A percentile compares a stretch with the other conserved stretches of the same genome.
Evolutionary conservation across 2,797 vertebrate species (phyloP).

Genomic region (Bovichtus variegatus): DNA sequence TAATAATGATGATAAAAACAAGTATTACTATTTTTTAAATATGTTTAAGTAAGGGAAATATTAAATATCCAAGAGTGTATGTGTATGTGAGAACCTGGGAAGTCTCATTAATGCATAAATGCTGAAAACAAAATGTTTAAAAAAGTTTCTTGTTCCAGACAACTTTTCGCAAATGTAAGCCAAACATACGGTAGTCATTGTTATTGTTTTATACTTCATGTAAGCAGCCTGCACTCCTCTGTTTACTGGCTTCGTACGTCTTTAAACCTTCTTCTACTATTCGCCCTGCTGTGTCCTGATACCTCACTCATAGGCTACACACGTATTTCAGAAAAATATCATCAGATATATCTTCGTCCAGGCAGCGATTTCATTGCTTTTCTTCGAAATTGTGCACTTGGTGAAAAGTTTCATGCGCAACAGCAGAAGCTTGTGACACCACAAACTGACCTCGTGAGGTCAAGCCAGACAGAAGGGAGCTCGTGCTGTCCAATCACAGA

Average conservation of each 20-base stretch:
- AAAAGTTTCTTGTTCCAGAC: too few species aligned
- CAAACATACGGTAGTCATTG: neutral
- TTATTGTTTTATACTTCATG: neutral
- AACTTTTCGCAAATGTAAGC: neutral
- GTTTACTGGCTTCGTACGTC: neutral
- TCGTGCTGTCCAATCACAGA: slow-evolving; percentile 88
- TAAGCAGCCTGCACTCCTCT: neutral
- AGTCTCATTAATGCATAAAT: neutral
- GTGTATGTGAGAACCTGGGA: neutral
- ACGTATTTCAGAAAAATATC: neutral
- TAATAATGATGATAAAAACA: neutral
- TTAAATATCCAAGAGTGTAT: neutral
- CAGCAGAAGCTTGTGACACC: slow-evolving; percentile 62
- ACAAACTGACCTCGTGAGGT: slow-evolving; percentile 80
- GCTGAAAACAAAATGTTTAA: neutral
- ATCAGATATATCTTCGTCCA: neutral
- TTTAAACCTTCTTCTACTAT: neutral
- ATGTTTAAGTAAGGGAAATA: neutral
- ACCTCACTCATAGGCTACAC: too few species aligned
- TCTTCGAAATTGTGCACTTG: slow-evolving; percentile 13
- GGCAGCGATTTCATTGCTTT: neutral
- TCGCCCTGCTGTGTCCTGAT: neutral
- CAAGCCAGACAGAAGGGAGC: slow-evolving; percentile 77
- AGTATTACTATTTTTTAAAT: neutral
- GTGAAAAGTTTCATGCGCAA: slow-evolving; percentile 29